Evolutionary conservation across 2,888 invertebrate genomes (phyloP).

Genomic region (Erannis defoliaria): DNA sequence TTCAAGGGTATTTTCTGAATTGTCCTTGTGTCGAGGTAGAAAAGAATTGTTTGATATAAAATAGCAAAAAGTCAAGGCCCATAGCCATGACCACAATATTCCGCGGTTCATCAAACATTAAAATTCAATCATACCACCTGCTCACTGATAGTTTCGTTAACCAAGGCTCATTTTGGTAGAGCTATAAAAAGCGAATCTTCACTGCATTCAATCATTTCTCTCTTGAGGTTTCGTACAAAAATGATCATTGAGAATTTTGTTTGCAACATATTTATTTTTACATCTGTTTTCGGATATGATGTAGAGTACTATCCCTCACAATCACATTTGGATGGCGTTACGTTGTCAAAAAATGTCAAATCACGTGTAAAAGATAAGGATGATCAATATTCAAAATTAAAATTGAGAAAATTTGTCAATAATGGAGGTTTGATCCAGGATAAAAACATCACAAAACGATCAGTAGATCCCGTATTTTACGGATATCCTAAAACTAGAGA

Average conservation of each 20-base stretch:
- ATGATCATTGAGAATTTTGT: conserved; percentile 29
- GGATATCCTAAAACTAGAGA: conserved; percentile 87
- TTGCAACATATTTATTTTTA: conserved; percentile 11
- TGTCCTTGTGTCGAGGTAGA: neutral
- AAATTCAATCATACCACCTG: conserved; percentile 85
- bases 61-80: conserved; percentile 55
- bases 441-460: conserved; percentile 58
- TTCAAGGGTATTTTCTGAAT: conserved; percentile 3
- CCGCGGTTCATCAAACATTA: conserved; percentile 73
- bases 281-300: conserved; percentile 51
- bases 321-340: conserved; percentile 34
- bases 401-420: conserved; percentile 28
- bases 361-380: conserved; percentile 18
- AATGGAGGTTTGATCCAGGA: neutral
- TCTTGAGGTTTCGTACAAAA: conserved; percentile 16
- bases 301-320: conserved; percentile 72
- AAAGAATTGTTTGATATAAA: conserved; percentile 32
- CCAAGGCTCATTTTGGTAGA: conserved; percentile 60
- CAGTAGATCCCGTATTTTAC: conserved; percentile 81
- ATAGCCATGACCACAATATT: conserved; percentile 57
- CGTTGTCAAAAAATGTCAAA: conserved; percentile 1
- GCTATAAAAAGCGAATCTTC: conserved; percentile 62
- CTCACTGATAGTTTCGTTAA: conserved; percentile 60
- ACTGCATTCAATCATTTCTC: conserved; percentile 24
- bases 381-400: conserved; percentile 2